Percentiles rank a stretch among this genome's conserved stretches.
Conservation (phyloP, 2,113 vertebrate genomes). For the Scolopax mira region DNA sequence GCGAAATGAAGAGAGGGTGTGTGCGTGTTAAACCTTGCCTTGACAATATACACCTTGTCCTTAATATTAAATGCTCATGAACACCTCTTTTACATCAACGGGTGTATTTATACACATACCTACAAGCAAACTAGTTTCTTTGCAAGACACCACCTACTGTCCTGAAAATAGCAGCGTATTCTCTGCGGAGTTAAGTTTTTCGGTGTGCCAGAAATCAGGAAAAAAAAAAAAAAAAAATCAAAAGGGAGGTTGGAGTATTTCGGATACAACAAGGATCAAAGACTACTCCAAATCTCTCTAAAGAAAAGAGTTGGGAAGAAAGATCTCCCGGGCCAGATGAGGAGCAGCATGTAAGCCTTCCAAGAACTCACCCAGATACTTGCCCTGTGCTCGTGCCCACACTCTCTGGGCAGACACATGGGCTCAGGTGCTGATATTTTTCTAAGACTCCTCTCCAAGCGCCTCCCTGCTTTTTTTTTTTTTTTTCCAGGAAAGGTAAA, state of each 20-base stretch:
- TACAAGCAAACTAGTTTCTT: background rate
- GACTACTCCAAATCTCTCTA: background rate
- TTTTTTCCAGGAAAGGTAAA: background rate
- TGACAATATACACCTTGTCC: background rate
- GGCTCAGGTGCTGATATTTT: background rate
- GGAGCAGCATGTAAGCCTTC: background rate
- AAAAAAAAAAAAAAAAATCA: background rate
- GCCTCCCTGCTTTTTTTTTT: background rate
- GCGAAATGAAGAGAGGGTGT: background rate
- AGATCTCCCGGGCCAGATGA: background rate
- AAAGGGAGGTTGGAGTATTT: background rate
- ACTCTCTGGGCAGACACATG: background rate
- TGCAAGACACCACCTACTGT: background rate
- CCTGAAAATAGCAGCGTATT: background rate
- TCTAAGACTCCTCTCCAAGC: background rate
- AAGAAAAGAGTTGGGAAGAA: background rate
- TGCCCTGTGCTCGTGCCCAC: rapidly evolving
- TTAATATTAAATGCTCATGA: background rate
- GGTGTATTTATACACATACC: background rate
- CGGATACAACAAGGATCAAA: background rate
- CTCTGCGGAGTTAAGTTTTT: background rate
- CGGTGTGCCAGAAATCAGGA: background rate
- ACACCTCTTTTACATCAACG: background rate
- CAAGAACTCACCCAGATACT: background rate
- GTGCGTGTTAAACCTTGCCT: background rate